Conservation (phyloP, 2,888 invertebrate genomes). For the Sclerodermus sp. region DNA sequence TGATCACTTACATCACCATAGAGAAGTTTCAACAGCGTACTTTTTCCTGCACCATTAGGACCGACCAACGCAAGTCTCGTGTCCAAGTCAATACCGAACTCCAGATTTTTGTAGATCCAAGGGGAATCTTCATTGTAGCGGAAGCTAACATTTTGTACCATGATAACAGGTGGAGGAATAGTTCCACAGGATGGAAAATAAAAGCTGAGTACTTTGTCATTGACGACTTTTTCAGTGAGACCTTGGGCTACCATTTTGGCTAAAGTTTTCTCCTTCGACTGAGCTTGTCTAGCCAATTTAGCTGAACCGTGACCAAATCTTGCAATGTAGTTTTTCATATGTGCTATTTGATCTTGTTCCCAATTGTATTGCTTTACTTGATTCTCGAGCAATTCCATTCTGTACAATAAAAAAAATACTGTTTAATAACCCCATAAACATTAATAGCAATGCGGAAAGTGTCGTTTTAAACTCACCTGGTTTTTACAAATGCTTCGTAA, state of each 20-base stretch:
- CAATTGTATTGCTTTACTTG: constrained; percentile 99
- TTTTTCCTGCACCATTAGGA: constrained; percentile 99
- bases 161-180: constrained; percentile 98
- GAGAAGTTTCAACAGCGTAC: constrained; percentile 92
- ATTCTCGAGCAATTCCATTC: constrained; percentile 93
- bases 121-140: constrained; percentile 85
- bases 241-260: constrained; percentile 99
- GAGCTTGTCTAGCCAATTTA: constrained; percentile 96
- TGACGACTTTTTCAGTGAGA: constrained; percentile 89
- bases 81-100: constrained; percentile 98
- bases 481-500: constrained; percentile 95
- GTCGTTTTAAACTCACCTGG: constrained; percentile 54
- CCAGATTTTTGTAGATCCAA: constrained; percentile 94
- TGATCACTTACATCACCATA: constrained; percentile 80
- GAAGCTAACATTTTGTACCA: constrained; percentile 97
- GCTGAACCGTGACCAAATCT: constrained; percentile 99
- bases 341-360: constrained; percentile 99
- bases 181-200: constrained; percentile 93
- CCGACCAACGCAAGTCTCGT: constrained; percentile 93
- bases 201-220: constrained; percentile 91
- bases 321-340: constrained; percentile 99
- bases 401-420: constrained; percentile 13
- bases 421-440: background rate
- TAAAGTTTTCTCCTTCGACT: constrained; percentile 98
- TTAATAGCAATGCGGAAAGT: background rate